These are phyloP conservation scores for Lemur catta DNA, from an alignment of 2,797 vertebrate genomes.

Conservation along the genomic window DNA sequence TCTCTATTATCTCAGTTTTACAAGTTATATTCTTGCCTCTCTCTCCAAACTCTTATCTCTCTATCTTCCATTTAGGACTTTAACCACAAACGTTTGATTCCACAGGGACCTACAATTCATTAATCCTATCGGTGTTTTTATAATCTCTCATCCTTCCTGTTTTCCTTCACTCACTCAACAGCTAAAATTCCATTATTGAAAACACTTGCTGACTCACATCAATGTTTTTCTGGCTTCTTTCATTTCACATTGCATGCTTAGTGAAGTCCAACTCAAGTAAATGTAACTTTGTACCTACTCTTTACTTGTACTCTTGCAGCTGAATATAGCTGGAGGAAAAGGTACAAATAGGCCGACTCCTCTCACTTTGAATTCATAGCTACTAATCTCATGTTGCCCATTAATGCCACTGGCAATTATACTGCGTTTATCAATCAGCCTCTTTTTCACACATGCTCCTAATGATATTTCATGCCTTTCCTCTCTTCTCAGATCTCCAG, in stretches of 20 bases:
- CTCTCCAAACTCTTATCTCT: not conserved
- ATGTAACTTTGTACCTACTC: not conserved
- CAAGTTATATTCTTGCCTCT: not conserved
- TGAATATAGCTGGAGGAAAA: not conserved
- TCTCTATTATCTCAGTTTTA: not conserved
- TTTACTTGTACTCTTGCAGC: not conserved
- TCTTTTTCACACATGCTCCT: not conserved
- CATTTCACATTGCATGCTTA: not conserved
- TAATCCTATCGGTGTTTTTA: not conserved
- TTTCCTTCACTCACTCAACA: not conserved
- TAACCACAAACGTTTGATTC: not conserved
- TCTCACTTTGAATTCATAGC: not conserved
- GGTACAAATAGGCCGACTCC: not conserved
- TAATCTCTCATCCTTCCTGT: not conserved
- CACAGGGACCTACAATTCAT: not conserved
- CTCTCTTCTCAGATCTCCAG: not conserved
- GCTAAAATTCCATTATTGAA: not conserved
- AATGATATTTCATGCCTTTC: not conserved
- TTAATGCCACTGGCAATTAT: not conserved
- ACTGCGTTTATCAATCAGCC: not conserved
- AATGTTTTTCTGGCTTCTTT: not conserved
- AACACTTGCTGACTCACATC: not conserved
- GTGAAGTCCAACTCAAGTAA: not conserved
- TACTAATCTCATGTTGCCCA: not conserved
- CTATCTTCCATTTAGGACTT: not conserved